Base-by-base conservation (phyloP, 2,797 vertebrate species). In the Oryzias dopingdopingensis region DNA sequence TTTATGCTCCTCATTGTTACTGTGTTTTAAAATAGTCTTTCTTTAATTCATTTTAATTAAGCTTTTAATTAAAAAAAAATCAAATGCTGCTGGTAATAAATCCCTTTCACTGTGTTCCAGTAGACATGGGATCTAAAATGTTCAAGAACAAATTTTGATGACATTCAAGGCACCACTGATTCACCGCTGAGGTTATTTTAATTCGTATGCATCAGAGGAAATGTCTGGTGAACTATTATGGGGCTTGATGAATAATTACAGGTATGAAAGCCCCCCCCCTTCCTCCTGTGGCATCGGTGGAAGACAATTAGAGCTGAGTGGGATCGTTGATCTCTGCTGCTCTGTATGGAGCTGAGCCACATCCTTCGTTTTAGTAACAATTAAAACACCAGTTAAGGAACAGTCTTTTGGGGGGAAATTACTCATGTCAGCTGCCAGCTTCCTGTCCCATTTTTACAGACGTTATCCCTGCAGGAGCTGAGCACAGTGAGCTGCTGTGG, bases 291-390 rank as follows among this genome's bases (percentile, higher is more conserved):
- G 67, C 56, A 51, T 74, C 47, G 68, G 75, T 80, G 72, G 54
- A 68, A 79, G 71, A 77, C 72, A 75, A 80, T 85, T 78, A 76
- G 41, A 63, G 68, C 61, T 79, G 79, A 84, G 81, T 79, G 82
- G 77, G 85, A 89, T 87, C 76, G 61, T 65, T 83, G 80, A 74
- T 76, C 83, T 79, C 56, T 79, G 15, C 50, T 64, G 60, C 60
- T 58, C 50, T 18, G 57, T 64, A 63, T 73, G 70, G 65, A 78
- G 74, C 67, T 78, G 72, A 79, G 74, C 77, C 59, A 51, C 62
- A 48, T 69, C 67, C 75, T 77, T 79, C 65, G 81, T 86, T 85
- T 81, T 65, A 65, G 51, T 56, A 74, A 75, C 66, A 77, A 85
- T 82, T 72, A 63, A 61, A 73, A 66, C 67, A 49, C 61, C 66